Base-by-base conservation (phyloP, 37 sponge, comb jelly and placozoan genomes). In the Theonella swinhoei region DNA sequence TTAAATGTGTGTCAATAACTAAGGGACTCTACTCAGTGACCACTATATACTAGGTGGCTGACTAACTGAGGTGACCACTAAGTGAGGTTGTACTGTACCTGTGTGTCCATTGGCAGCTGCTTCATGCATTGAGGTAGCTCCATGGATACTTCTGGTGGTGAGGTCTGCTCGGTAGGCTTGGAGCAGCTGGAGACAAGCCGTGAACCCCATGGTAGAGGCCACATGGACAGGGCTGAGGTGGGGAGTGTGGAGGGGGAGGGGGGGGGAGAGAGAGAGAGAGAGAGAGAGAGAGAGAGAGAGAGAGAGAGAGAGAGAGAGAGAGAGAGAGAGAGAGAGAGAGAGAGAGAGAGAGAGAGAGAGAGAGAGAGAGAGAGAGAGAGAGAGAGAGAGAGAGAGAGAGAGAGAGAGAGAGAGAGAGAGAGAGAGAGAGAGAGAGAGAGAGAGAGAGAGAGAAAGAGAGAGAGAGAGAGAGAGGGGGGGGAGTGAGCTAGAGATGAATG, bases 31-130 rank as follows among this genome's bases (percentile, higher is more conserved):
- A n/a, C n/a, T n/a, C n/a, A n/a, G n/a, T n/a, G n/a, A n/a, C n/a
- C n/a, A n/a, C n/a, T n/a, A n/a, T n/a, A n/a, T n/a, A n/a, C n/a
- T n/a, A n/a, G n/a, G n/a, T n/a, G n/a, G n/a, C n/a, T n/a, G n/a
- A n/a, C n/a, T n/a, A n/a, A n/a, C n/a, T n/a, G n/a, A n/a, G n/a
- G n/a, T n/a, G n/a, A n/a, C n/a, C n/a, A n/a, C n/a, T n/a, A n/a
- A n/a, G n/a, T n/a, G n/a, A n/a, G n/a, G n/a, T n/a, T n/a, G n/a
- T n/a, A n/a, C n/a, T n/a, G n/a, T n/a, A 92, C 86, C 87, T 39
- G 79, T 37, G 34, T 93, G 78, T 58, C 93, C 93, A 77, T 72
- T 82, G 41, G 79, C 90, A 37, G 93, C 93, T 42, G 93, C 93
- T 64, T 93, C 89, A 43, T 92, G 93, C 30, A 92, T 35, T n/a